A percentile compares a stretch with the other conserved stretches of the same genome.
Conservation (phyloP, 2,113 vertebrate species). For the Pavo muticus region DNA sequence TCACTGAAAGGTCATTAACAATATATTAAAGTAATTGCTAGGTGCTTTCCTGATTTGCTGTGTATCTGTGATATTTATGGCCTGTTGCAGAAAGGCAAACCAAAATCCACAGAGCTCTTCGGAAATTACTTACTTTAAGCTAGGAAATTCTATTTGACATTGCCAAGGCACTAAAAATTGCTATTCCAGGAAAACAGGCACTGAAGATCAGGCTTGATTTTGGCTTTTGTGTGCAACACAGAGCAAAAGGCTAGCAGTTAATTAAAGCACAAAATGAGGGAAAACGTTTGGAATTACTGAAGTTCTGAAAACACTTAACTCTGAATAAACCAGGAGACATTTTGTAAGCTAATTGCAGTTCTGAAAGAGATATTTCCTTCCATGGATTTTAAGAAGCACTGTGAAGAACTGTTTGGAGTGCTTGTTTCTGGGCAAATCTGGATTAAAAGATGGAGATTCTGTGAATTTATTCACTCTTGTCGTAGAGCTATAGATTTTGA, state of each 20-base stretch:
- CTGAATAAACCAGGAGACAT: neutral
- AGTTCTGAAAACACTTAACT: neutral
- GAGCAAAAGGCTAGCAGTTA: neutral
- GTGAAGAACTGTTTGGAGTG: neutral
- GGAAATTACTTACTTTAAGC: neutral
- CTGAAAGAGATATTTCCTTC: neutral
- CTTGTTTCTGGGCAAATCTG: neutral
- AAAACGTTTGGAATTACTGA: neutral
- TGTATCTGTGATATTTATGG: neutral
- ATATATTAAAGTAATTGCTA: conserved; percentile 30
- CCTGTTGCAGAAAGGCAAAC: neutral
- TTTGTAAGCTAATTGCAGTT: neutral
- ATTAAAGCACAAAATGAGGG: neutral
- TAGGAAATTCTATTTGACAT: conserved; percentile 12
- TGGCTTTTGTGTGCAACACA: neutral
- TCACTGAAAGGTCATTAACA: conserved; percentile 4
- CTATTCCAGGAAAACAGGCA: conserved; percentile 28
- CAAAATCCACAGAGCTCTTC: conserved; percentile 7
- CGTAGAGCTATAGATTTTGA: neutral
- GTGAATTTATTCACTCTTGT: neutral
- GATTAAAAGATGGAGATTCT: neutral
- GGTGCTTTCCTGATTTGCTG: neutral
- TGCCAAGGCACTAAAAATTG: conserved; percentile 46
- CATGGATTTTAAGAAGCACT: neutral
- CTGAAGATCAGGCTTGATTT: neutral